A percentile compares a stretch with the other conserved stretches of the same genome.
These are phyloP conservation scores for Crenichthys baileyi DNA, from an alignment of 2,797 vertebrate genomes.

Conservation along the genomic window DNA sequence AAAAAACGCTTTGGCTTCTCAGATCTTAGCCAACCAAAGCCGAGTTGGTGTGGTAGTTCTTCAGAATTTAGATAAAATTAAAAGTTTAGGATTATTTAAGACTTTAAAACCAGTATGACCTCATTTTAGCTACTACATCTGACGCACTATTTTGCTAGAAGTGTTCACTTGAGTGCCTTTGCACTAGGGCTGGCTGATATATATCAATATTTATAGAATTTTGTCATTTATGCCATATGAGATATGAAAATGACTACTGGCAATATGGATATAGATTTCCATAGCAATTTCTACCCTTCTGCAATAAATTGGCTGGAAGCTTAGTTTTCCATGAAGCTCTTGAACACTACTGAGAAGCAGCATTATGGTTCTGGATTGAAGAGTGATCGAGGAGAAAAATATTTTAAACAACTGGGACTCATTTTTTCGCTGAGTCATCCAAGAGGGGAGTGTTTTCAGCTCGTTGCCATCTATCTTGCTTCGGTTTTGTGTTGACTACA, in stretches of 20 bases:
- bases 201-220: neutral
- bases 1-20: neutral
- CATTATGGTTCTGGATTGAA: neutral
- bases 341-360: neutral
- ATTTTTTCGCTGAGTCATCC: neutral
- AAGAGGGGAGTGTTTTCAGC: neutral
- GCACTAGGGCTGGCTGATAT: neutral
- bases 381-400: neutral
- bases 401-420: neutral
- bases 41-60: neutral
- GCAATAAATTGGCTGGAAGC: neutral
- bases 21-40: neutral
- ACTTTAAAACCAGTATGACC: neutral
- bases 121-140: neutral
- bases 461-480: neutral
- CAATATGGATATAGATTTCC: neutral
- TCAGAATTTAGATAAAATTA: neutral
- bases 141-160: neutral
- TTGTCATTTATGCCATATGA: neutral
- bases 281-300: neutral
- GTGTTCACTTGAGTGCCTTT: neutral
- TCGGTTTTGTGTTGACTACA: neutral
- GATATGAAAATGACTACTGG: neutral
- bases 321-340: neutral
- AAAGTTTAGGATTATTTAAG: neutral